A percentile compares a stretch with the other conserved stretches of the same genome.
Evolutionary conservation across 2,113 vertebrate genomes (phyloP).

Genomic region (Aptenodytes patagonicus): DNA sequence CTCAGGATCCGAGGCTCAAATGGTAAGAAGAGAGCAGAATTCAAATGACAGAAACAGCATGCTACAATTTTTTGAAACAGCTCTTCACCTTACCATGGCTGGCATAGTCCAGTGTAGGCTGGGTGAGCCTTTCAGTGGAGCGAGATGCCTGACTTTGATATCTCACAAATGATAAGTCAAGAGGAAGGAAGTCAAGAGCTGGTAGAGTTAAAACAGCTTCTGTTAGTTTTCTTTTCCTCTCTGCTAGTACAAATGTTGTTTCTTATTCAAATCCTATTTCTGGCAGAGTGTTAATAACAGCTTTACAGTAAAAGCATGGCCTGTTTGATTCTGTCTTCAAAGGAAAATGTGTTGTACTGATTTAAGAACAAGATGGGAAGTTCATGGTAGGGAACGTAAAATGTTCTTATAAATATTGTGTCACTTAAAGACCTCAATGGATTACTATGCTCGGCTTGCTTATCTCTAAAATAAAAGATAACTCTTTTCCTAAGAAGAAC

Average conservation of each 20-base stretch:
- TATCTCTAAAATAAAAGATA: background rate
- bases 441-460: background rate
- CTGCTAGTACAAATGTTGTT: background rate
- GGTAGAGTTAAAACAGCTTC: background rate
- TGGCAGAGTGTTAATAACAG: background rate
- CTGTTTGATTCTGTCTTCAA: background rate
- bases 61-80: background rate
- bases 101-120: background rate
- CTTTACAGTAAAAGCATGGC: background rate
- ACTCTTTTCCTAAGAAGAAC: background rate
- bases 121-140: background rate
- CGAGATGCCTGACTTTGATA: background rate
- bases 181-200: background rate
- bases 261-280: background rate
- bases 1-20: background rate
- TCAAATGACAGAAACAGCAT: background rate
- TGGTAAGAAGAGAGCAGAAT: background rate
- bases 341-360: background rate
- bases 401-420: background rate
- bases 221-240: background rate
- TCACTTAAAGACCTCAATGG: background rate
- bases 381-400: background rate
- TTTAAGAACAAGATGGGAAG: background rate
- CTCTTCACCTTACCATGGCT: background rate
- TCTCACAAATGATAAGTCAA: background rate